Conservation (phyloP, 2,888 invertebrate species). For the Phengaris alcon region DNA sequence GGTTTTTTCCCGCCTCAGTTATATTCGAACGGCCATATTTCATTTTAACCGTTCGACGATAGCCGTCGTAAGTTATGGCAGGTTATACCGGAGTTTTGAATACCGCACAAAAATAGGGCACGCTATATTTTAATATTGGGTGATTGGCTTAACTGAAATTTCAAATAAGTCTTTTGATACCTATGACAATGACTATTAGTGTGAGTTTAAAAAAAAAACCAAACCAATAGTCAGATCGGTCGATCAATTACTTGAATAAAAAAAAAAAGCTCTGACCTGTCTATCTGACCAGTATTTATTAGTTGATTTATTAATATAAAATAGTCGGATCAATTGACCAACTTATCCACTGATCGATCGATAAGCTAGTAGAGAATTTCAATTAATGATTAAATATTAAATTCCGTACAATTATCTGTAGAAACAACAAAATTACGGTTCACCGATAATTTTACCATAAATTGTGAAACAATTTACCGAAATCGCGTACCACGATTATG, state of each 20-base stretch:
- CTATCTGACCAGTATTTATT: too few species aligned
- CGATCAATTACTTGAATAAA: too few species aligned
- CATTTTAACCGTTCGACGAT: slow-evolving; percentile 64
- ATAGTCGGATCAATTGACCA: too few species aligned
- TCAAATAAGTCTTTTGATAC: not conserved
- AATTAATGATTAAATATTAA: too few species aligned
- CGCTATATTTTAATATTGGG: not conserved
- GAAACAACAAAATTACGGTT: not conserved
- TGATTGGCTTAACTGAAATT: not conserved
- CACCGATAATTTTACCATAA: not conserved
- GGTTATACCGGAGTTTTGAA: slow-evolving; percentile 32
- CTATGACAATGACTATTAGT: too few species aligned
- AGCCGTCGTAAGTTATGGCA: slow-evolving; percentile 57
- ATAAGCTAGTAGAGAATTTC: too few species aligned
- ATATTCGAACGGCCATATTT: slow-evolving; percentile 63
- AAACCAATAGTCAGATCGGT: too few species aligned
- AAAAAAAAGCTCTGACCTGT: too few species aligned
- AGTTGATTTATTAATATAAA: too few species aligned
- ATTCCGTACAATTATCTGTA: too few species aligned
- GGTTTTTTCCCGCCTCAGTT: slow-evolving; percentile 45
- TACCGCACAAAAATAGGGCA: not conserved
- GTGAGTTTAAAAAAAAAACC: too few species aligned
- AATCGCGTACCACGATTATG: not conserved
- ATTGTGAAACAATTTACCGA: not conserved
- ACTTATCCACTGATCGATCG: too few species aligned